phyloP scores from a whole-genome alignment of 2,888 invertebrate genomes.

The Agrotis ipsilon region DNA sequence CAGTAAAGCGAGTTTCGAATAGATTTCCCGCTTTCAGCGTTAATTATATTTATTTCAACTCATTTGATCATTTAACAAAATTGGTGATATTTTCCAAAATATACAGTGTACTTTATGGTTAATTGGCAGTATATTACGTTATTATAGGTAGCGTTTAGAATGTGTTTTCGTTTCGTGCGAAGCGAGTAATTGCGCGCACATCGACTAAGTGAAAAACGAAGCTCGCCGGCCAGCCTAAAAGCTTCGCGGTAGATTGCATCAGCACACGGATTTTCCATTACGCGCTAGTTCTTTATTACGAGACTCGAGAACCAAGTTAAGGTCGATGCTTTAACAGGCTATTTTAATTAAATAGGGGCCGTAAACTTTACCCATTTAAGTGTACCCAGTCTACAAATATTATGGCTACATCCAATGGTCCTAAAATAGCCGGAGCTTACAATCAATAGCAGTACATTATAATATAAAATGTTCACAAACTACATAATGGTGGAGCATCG shows the following conservation, averaged over 20 bases:
- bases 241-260: slow-evolving; percentile 88
- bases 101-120: slow-evolving; percentile 4
- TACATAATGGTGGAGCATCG: slow-evolving; percentile 65
- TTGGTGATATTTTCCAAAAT: neutral
- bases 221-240: slow-evolving; percentile 83
- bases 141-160: slow-evolving; percentile 38
- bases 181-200: slow-evolving; percentile 81
- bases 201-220: slow-evolving; percentile 85
- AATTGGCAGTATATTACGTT: slow-evolving; percentile 26
- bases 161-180: slow-evolving; percentile 69
- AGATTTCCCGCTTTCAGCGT: slow-evolving; percentile 5
- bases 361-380: slow-evolving; percentile 45
- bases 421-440: slow-evolving; percentile 37
- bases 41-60: slow-evolving; percentile 5
- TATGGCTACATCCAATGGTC: slow-evolving; percentile 32
- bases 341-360: slow-evolving; percentile 66
- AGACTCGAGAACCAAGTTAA: slow-evolving; percentile 68
- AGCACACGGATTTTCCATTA: slow-evolving; percentile 90
- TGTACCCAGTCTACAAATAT: slow-evolving; percentile 44
- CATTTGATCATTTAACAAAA: neutral
- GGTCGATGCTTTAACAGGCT: slow-evolving; percentile 63
- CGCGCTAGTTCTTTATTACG: slow-evolving; percentile 77
- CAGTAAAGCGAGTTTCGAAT: neutral
- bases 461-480: slow-evolving; percentile 58
- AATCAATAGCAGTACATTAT: slow-evolving; percentile 52